These are phyloP conservation scores for Percina caprodes DNA, from an alignment of 2,113 vertebrate species.

Conservation along the genomic window DNA sequence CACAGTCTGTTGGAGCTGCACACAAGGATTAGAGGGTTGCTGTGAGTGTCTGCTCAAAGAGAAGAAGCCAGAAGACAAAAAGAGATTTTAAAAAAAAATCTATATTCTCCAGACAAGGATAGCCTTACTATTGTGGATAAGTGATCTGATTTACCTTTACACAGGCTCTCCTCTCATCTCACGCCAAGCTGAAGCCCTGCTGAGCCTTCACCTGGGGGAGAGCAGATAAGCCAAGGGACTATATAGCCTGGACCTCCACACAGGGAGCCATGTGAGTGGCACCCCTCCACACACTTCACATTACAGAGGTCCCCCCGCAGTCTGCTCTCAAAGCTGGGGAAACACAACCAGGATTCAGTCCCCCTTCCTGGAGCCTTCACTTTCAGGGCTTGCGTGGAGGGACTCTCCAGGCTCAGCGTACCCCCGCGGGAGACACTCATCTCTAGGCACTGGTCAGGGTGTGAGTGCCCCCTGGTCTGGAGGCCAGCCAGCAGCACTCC, in stretches of 20 bases:
- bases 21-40: conserved; percentile 82
- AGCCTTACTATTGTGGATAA: conserved; percentile 62
- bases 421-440: conserved; percentile 67
- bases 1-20: conserved; percentile 81
- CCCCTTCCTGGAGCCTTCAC: conserved; percentile 60
- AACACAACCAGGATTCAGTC: conserved; percentile 60
- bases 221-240: conserved; percentile 73
- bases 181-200: conserved; percentile 38
- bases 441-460: conserved; percentile 75
- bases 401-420: conserved; percentile 56
- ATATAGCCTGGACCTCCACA: conserved; percentile 76
- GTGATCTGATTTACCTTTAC: conserved; percentile 51
- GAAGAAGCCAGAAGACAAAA: conserved; percentile 63
- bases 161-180: conserved; percentile 31
- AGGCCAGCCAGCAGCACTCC: conserved; percentile 80
- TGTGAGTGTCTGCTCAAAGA: conserved; percentile 78
- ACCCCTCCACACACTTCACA: conserved; percentile 65
- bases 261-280: conserved; percentile 84
- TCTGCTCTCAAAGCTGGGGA: conserved; percentile 68
- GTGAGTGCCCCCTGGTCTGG: conserved; percentile 82
- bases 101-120: conserved; percentile 45
- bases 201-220: conserved; percentile 69
- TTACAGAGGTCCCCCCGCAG: conserved; percentile 47
- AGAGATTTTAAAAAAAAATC: conserved; percentile 29
- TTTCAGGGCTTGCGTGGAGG: conserved; percentile 54